Base-by-base conservation (phyloP, 2,888 invertebrate genomes). In the Nomada ferruginata region DNA sequence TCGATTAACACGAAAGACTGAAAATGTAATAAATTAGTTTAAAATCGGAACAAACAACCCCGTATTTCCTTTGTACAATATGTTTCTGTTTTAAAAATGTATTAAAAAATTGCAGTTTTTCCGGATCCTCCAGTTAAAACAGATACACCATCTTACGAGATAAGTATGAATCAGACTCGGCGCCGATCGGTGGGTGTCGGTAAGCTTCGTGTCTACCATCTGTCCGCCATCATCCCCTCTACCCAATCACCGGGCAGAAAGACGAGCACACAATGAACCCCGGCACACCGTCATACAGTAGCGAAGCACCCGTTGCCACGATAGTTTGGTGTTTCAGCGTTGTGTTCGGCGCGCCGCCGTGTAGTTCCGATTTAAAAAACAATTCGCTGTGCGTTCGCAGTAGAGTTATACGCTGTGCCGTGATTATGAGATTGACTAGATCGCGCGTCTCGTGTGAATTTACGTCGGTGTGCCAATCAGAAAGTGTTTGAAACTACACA, bases 221-320 rank as follows among this genome's bases (percentile, higher is more conserved):
- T 90, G 90, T 86, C 87, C 82, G 75, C 81, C 84, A 66, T 77
- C 83, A 70, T 71, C 83, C 84, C 86, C 83, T 72, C 85, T 36
- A 9, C 79, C 83, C 81, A 79, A 83, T 86, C 86, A 74, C 71
- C 77, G 78, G 81, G 44, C 85, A 66, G 83, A 79, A 85, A 86
- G 68, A 76, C 85, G 79, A 82, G 80, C 79, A 85, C 83, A 86
- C 87, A 85, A 85, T 73, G 84, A 85, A 82, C 72, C 63, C 75
- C 68, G 60, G 66, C 68, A 70, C 85, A 79, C 82, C 68, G 60
- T 72, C 77, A 76, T 76, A 86, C 89, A 90, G 91, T 90, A 86
- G 84, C 87, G 85, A 83, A 86, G 87, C 85, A 85, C 80, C 85
- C 90, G 91, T 91, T 90, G 91, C 88, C 86, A 89, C 86, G 91